Base-by-base conservation (phyloP, 1,140 invertebrate genomes). In the Probaryconus sp. region DNA sequence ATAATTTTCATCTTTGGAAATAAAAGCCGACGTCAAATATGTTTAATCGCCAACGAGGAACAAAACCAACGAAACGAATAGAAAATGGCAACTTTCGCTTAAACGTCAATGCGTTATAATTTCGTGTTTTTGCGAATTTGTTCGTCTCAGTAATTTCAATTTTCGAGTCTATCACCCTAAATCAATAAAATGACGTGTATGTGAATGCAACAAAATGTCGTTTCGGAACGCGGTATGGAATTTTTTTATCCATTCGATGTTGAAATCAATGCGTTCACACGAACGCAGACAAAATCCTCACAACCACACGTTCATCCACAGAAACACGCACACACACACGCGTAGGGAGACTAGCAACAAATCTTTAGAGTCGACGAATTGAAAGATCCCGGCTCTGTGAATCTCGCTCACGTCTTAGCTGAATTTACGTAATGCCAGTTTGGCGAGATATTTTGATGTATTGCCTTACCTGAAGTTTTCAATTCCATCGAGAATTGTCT, bases 181-280 rank as follows among this genome's bases (percentile, higher is more conserved):
- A 61, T 61, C 65, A 61, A 69, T 69, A 61, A 53, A 68, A 60
- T 55, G 31, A 38, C 40, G 31, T 10, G 26, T 37, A 28, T 37
- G 55, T 10, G 65, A 53, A 45, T 40, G 43, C 53, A 38, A 38
- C 38, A 60, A 69, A 69, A 60, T 53, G 30, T 53, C 51, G 63
- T 35, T 50, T 37, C 16, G 13, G 10, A 13, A 37, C 21, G 37
- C n/a, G 45, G 16, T 40, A 14, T 38, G 37, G 53, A 69, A 69
- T 55, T 61, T n/a, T n/a, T 61, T 69, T 53, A 69, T 69, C 53
- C 56, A 69, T 69, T 33, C 30, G 48, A 61, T 61, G 48, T 38
- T 13, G 35, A 69, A 61, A 61, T 38, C 48, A 48, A 55, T 33
- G 40, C 48, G 48, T 61, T 61, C 21, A 24, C 21, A 24, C 21